These are phyloP conservation scores for Hiodon alosoides DNA, from an alignment of 2,113 vertebrate species.

Conservation along the genomic window DNA sequence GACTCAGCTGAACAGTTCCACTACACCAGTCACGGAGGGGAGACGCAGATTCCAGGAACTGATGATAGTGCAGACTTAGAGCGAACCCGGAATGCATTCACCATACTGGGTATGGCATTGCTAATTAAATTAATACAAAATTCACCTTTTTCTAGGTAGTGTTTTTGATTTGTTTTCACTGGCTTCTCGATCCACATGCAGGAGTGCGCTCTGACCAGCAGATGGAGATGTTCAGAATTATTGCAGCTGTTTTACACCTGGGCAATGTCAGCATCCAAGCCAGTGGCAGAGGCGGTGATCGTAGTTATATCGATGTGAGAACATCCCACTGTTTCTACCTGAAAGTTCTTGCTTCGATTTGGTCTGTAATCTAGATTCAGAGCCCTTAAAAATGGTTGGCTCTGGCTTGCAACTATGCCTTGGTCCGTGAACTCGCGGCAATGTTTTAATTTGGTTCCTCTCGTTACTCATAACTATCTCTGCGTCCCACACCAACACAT, in stretches of 20 bases:
- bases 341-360: background rate
- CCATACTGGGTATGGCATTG: constrained; percentile 53
- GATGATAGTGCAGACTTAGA: constrained; percentile 58
- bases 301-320: constrained; percentile 59
- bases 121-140: background rate
- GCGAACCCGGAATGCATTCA: constrained; percentile 56
- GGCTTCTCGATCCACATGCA: constrained; percentile 31
- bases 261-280: constrained; percentile 61
- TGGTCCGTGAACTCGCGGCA: too few species aligned
- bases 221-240: constrained; percentile 67
- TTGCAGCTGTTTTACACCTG: constrained; percentile 66
- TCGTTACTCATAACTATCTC: too few species aligned
- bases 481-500: background rate
- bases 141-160: background rate
- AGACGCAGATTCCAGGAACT: constrained; percentile 44
- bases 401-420: too few species aligned
- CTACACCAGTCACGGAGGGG: constrained; percentile 62
- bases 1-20: constrained; percentile 61
- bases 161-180: background rate
- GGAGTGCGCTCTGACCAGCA: constrained; percentile 64
- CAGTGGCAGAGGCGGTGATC: constrained; percentile 53
- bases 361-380: background rate
- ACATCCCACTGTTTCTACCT: background rate
- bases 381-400: too few species aligned
- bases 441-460: background rate